Percentiles rank a stretch among this genome's conserved stretches.
These are phyloP conservation scores for Ommatoiulus sabulosus DNA, from an alignment of 2,888 invertebrate genomes.

Conservation along the genomic window DNA sequence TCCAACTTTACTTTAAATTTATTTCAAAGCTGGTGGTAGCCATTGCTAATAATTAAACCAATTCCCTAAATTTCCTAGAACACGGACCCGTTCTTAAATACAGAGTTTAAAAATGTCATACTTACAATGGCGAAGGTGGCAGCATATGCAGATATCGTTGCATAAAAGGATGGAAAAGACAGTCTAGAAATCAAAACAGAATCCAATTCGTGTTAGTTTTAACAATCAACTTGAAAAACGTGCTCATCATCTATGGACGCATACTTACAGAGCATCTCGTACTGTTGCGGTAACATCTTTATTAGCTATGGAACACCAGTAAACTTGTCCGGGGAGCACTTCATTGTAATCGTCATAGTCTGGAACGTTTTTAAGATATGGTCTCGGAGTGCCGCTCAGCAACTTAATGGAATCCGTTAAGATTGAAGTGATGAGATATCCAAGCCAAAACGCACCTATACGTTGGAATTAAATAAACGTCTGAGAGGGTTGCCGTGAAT, in stretches of 20 bases:
- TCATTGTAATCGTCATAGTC: neutral
- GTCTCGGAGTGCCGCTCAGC: conserved; percentile 58
- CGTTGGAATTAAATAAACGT: neutral
- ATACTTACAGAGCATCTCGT: neutral
- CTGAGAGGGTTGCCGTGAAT: neutral
- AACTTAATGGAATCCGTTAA: conserved; percentile 58
- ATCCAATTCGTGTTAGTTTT: neutral
- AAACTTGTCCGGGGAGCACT: neutral
- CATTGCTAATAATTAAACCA: no score
- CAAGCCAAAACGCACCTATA: conserved; percentile 57
- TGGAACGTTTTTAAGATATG: conserved; percentile 49
- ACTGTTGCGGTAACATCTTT: neutral
- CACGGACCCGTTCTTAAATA: no score
- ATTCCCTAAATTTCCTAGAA: no score
- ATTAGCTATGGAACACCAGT: neutral
- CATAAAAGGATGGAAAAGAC: conserved; percentile 59
- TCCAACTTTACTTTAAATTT: no score
- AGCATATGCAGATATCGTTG: conserved; percentile 58
- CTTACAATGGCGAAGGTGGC: conserved; percentile 58
- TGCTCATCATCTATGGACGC: neutral
- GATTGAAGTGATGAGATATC: conserved; percentile 56
- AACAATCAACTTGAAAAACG: no score
- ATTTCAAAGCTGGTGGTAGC: no score
- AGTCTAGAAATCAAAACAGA: conserved; percentile 45
- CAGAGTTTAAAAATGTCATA: neutral